Percentiles rank a stretch among this genome's conserved stretches.
Evolutionary conservation across 2,888 invertebrate species (phyloP).

Genomic region (Ischnura elegans): DNA sequence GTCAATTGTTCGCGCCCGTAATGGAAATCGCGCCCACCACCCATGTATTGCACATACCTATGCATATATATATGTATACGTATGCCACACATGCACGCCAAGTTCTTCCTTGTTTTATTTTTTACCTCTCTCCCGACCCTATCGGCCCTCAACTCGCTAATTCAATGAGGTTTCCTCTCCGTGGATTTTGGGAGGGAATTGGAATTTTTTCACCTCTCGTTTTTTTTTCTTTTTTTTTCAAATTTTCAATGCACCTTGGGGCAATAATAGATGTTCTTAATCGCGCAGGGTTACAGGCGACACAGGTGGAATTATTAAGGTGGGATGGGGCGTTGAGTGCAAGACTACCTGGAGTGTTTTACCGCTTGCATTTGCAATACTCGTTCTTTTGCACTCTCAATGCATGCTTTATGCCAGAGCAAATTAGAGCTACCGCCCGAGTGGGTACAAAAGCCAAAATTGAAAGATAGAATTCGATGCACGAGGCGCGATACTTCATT

Average conservation of each 20-base stretch:
- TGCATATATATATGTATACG: neutral
- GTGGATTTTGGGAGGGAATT: neutral
- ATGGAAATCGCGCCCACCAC: neutral
- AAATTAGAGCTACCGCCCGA: too few relatives aligned
- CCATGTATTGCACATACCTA: neutral
- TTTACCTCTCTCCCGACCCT: neutral
- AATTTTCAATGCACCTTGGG: neutral
- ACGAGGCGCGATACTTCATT: too few relatives aligned
- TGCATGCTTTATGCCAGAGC: too few relatives aligned
- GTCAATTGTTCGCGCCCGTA: conserved; percentile 24
- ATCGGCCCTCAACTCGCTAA: neutral
- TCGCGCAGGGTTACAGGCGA: neutral
- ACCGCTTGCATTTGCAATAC: too few relatives aligned
- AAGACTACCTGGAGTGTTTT: too few relatives aligned
- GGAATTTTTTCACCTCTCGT: neutral
- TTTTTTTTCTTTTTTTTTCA: too few relatives aligned
- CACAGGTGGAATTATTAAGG: neutral
- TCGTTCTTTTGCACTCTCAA: too few relatives aligned
- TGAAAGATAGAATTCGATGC: too few relatives aligned
- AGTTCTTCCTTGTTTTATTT: neutral
- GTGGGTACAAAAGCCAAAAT: too few relatives aligned
- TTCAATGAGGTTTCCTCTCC: conserved; percentile 29
- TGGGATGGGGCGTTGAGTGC: neutral
- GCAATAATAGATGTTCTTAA: neutral
- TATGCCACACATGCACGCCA: neutral